phyloP scores from a whole-genome alignment of 2,888 invertebrate genomes.

The Leucania comma region DNA sequence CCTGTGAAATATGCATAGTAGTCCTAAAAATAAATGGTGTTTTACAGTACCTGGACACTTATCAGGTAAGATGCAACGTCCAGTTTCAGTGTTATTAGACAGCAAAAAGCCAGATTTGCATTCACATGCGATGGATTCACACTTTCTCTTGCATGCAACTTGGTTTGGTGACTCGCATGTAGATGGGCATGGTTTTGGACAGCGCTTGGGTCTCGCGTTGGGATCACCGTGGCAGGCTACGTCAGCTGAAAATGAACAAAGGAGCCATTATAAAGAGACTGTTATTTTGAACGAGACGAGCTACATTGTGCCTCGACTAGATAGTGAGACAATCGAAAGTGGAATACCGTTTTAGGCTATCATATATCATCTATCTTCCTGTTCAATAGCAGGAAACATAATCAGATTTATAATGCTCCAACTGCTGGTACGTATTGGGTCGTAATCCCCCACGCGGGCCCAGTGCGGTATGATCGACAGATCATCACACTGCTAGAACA shows the following conservation, averaged over 20 bases:
- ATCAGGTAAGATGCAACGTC: slow-evolving; percentile 66
- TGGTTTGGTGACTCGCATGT: slow-evolving; percentile 69
- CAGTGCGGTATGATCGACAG: no score
- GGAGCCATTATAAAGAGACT: no score
- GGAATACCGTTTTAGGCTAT: no score
- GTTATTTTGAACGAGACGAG: background rate
- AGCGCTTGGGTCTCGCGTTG: slow-evolving; percentile 65
- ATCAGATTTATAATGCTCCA: no score
- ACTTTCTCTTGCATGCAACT: slow-evolving; percentile 60
- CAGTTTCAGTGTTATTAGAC: slow-evolving; percentile 60
- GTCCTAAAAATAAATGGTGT: background rate
- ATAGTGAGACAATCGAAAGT: no score
- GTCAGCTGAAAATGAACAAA: slow-evolving; percentile 43
- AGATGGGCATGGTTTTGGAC: slow-evolving; percentile 70
- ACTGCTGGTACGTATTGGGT: no score
- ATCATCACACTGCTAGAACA: background rate
- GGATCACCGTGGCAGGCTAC: slow-evolving; percentile 70
- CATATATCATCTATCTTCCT: no score
- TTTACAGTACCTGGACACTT: slow-evolving; percentile 71
- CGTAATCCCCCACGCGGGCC: no score
- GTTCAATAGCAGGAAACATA: no score
- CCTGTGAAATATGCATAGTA: no score
- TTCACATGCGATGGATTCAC: slow-evolving; percentile 69
- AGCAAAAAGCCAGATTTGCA: slow-evolving; percentile 70
- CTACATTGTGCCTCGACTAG: background rate